Base-by-base conservation (phyloP, 2,888 invertebrate species). In the Acanthoscelides obtectus region DNA sequence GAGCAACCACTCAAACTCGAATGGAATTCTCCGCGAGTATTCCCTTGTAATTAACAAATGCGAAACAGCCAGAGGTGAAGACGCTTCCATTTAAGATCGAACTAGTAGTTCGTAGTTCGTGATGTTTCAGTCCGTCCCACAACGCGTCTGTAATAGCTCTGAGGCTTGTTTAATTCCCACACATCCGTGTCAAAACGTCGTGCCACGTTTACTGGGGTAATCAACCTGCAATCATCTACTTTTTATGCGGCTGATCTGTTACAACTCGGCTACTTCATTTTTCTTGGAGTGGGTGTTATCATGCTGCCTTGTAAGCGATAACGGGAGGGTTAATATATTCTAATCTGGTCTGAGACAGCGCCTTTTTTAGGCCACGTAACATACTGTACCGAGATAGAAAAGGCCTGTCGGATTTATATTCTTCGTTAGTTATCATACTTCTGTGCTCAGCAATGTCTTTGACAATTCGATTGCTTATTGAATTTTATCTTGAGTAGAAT, bases 141-240 rank as follows among this genome's bases (percentile, higher is more conserved):
- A 72, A 74, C 75, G 72, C 72, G 74, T 71, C 72, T 76, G 12
- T 17, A 45, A 45, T 45, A 45, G 45, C 45, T 45, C 12, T 45
- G 45, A 45, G 45, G 72, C 69, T 72, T 75, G 73, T 76, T 79
- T 75, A 69, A 76, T 78, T 79, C 80, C 80, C 80, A 80, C 79
- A 75, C 76, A 74, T 71, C 72, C 74, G 71, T 78, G 79, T 80
- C 80, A 79, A 79, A 80, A 79, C 79, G 79, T 80, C 77, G 78
- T 75, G 73, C 71, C 72, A 75, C 75, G 79, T 76, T 79, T 78
- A 78, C 75, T 78, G 75, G 45, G 72, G 75, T 78, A 78, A 78
- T 79, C 77, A 75, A 76, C 72, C 72, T 76, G 75, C 77, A 76
- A 77, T 77, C 77, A 75, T 71, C 75, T 77, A 72, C 75, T 73